Base-by-base conservation (phyloP, 1,140 invertebrate species). In the Stegodyphus dumicola region DNA sequence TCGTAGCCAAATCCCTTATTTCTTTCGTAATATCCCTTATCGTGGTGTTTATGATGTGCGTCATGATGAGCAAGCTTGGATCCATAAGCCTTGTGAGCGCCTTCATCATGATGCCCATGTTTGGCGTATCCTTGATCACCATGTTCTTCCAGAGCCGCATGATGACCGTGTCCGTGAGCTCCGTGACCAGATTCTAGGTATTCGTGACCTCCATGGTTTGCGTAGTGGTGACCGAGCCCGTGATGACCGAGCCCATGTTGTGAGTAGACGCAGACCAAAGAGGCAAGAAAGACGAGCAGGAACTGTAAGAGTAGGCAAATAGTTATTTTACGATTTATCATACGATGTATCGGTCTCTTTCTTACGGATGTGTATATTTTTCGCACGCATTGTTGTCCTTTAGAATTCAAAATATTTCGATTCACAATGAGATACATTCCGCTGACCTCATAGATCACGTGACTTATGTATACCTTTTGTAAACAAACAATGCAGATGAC, bases 1-100 rank as follows among this genome's bases (percentile, higher is more conserved):
- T 60, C 83, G 52, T 70, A 85, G 7, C 83, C 83, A 33, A 48
- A 17, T 17, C 83, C 83, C 52, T 85, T 85, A 49, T 85, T 85
- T 33, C 83, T 67, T 15, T 77, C 75, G 9, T 60, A 85, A n/a
- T 52, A 69, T 7, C 83, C 83, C 17, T 77, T 76, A 53, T 85
- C 75, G 18, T 85, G 83, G 6, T 77, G 74, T 5, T 54, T 64
- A 11, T 69, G 18, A 7, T 77, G 65, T 0, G 18, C 6, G 10
- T 65, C 74, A 17, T 85, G 83, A 15, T 85, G 83, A 10, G 65
- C 74, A 9, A 17, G 74, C 18, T 85, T 70, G 3, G 13, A 52
- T 0, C 49, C 75, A 18, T 70, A 66, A 17, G 13, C 74, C 15
- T 85, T 76, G 48, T 76, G 65, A 5, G 53, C 17, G 6, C 18